These are phyloP conservation scores for Theristicus caerulescens DNA, from an alignment of 2,113 vertebrate species.

Conservation along the genomic window DNA sequence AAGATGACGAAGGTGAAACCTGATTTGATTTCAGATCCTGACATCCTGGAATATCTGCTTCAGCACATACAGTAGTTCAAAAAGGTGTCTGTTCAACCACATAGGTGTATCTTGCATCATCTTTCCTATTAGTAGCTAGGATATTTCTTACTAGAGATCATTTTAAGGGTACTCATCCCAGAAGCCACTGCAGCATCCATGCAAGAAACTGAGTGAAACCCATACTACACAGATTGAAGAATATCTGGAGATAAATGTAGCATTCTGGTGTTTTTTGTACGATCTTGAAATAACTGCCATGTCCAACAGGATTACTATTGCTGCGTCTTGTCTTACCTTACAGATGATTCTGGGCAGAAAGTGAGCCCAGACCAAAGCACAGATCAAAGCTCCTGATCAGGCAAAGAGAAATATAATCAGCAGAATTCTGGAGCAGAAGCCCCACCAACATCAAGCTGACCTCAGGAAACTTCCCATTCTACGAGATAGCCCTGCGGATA, in stretches of 20 bases:
- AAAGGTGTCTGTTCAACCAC: neutral
- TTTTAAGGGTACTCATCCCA: neutral
- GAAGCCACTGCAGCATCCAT: neutral
- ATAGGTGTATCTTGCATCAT: neutral
- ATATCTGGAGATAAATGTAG: neutral
- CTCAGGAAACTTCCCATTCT: neutral
- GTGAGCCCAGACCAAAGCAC: neutral
- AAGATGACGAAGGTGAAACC: neutral
- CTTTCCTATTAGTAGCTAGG: neutral
- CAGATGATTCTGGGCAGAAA: neutral
- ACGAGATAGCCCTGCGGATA: neutral
- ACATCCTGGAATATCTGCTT: neutral
- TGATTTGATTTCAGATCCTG: neutral
- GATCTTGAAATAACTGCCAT: neutral
- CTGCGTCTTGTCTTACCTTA: neutral
- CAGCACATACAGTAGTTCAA: neutral
- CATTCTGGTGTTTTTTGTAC: neutral
- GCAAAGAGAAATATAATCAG: neutral
- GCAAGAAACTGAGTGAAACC: neutral
- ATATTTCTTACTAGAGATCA: neutral
- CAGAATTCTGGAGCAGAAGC: neutral
- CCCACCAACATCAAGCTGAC: neutral
- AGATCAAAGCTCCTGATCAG: neutral
- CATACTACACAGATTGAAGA: neutral
- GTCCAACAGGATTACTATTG: neutral